Evolutionary conservation across 2,888 invertebrate genomes (phyloP), one percentile per base, ranked within the genome.

Genomic region (Calliopum simillimum): DNA sequence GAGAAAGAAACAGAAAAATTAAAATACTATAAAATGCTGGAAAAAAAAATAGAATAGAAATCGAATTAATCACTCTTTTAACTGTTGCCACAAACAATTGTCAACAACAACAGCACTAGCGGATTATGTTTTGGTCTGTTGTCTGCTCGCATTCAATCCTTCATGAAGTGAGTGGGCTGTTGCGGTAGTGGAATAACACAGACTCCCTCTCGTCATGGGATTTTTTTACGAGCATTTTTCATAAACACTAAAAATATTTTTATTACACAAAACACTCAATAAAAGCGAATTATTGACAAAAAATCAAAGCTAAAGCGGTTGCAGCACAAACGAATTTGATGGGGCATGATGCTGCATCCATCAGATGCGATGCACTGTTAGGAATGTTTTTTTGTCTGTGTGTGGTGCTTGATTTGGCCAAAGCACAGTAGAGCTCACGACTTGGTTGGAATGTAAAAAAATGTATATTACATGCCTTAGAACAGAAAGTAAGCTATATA

Each of bases 201-300:
- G 43, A n/a, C 56, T 23, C 46, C 44, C n/a, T 49, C 6, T 69
- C 69, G 68, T 68, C 67, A 23, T 72, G 74, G 73, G 47, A 73
- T 72, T 70, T 68, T 74, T 71, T 75, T 75, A 75, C 69, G 75
- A 75, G 70, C 71, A 64, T 74, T 75, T 47, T 75, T 72, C 72
- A 73, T 72, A 75, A 72, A 71, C 72, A 73, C 71, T 74, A 76
- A 75, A 74, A 76, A 70, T 46, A 55, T 74, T 74, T 74, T 75
- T 75, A 75, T 72, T 72, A 73, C 72, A 69, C 68, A 73, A 75
- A 74, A 72, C 75, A 76, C 74, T 76, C 72, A 71, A 74, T 76
- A 73, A 73, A 72, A 51, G 71, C 74, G 33, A 33, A 33, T 33
- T 33, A 33, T 33, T 33, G 33, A 33, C 33, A 33, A 33, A 33